Percentiles rank a stretch among this genome's conserved stretches.
Evolutionary conservation across 2,113 vertebrate genomes (phyloP).

Genomic region (Actinemys pallida): DNA sequence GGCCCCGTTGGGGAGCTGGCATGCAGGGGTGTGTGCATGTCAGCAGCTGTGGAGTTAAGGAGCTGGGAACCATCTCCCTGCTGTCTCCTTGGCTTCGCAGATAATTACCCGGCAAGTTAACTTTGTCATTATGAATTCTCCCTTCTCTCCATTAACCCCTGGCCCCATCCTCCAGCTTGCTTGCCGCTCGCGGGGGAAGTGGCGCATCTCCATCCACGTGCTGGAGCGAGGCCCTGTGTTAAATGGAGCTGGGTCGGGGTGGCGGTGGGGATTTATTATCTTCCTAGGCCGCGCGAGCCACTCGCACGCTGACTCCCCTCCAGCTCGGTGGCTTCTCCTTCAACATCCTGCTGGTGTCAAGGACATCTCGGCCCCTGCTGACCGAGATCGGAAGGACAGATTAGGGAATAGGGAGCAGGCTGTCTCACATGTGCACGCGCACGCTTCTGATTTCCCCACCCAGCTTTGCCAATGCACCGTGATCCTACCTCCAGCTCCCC

Average conservation of each 20-base stretch:
- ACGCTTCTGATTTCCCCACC: background rate
- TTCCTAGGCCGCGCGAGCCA: background rate
- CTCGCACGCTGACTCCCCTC: background rate
- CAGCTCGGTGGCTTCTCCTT: background rate
- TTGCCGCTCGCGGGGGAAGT: background rate
- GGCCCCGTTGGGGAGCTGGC: background rate
- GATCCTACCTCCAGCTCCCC: background rate
- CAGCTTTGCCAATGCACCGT: background rate
- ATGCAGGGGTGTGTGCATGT: no score
- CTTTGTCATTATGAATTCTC: background rate
- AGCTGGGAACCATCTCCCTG: background rate
- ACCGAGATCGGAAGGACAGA: background rate
- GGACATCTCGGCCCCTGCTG: background rate
- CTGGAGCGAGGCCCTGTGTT: background rate
- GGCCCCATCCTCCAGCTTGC: background rate
- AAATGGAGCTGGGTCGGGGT: background rate
- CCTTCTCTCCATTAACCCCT: background rate
- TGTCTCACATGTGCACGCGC: background rate
- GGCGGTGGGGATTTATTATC: background rate
- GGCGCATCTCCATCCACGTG: background rate
- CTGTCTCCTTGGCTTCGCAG: background rate
- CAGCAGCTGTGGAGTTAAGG: background rate
- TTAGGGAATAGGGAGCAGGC: background rate
- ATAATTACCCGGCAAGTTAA: background rate
- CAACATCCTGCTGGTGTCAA: background rate